Percentiles rank a stretch among this genome's conserved stretches.
These are phyloP conservation scores for Onchidella celtica DNA, from an alignment of 2,888 invertebrate species.

Conservation along the genomic window DNA sequence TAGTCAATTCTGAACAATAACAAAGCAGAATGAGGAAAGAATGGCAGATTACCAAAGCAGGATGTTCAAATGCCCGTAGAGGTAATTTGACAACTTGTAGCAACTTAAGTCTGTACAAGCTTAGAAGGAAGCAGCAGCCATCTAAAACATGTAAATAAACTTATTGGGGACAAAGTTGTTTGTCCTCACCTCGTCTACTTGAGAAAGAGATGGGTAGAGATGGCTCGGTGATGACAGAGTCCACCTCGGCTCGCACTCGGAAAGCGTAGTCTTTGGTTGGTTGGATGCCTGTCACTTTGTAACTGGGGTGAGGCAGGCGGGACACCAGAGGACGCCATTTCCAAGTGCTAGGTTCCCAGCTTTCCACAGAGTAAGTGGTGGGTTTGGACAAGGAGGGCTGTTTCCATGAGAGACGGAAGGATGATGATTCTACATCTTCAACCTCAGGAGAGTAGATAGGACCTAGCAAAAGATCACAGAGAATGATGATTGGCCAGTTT, in stretches of 20 bases:
- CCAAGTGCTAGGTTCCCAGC: constrained; percentile 65
- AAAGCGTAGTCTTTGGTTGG: constrained; percentile 97
- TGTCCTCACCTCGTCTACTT: constrained; percentile 64
- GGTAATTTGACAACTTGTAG: too few relatives aligned
- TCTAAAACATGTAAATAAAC: too few relatives aligned
- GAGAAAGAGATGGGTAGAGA: constrained; percentile 87
- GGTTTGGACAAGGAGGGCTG: constrained; percentile 60
- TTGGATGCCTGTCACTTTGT: constrained; percentile 83
- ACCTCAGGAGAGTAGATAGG: constrained; percentile 73
- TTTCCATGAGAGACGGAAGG: constrained; percentile 68
- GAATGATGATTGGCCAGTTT: too few relatives aligned
- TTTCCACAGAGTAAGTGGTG: constrained; percentile 68
- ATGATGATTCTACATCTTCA: constrained; percentile 67
- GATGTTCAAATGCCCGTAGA: too few relatives aligned
- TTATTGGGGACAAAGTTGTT: too few relatives aligned
- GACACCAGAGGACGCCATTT: constrained; percentile 69
- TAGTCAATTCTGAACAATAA: too few relatives aligned
- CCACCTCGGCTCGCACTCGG: constrained; percentile 96
- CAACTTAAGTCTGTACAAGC: too few relatives aligned
- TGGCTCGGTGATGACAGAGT: constrained; percentile 96
- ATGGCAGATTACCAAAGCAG: too few relatives aligned
- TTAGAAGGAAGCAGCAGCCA: too few relatives aligned
- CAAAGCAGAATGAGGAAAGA: too few relatives aligned
- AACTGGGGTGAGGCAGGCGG: constrained; percentile 70
- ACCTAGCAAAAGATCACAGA: constrained; percentile 8